Conservation (phyloP, 2,888 invertebrate species). For the Peribatodes rhomboidaria region DNA sequence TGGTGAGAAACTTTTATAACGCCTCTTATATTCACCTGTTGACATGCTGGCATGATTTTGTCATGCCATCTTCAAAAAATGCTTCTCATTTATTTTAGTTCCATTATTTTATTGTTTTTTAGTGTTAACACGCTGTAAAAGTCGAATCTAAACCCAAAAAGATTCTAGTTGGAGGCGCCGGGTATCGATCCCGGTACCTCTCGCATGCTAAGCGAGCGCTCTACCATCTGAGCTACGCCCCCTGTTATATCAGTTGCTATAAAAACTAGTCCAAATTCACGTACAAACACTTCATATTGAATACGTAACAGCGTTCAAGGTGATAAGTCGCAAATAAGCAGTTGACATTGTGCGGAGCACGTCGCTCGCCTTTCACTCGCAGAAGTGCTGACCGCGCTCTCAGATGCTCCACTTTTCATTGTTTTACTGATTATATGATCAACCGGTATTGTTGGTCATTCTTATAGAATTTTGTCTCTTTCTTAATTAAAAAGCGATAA, state of each 20-base stretch:
- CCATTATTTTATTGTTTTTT: not conserved
- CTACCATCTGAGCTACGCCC: constrained; percentile 87
- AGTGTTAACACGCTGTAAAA: not conserved
- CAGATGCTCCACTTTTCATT: constrained; percentile 23
- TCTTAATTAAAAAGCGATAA: too few relatives aligned
- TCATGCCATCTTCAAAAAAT: not conserved
- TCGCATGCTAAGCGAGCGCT: constrained; percentile 87
- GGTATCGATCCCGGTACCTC: constrained; percentile 86
- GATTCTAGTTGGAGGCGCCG: constrained; percentile 52
- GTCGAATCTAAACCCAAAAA: not conserved
- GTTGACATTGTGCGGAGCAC: not conserved
- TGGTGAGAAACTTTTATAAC: constrained; percentile 3
- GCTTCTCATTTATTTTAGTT: not conserved
- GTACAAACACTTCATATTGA: not conserved
- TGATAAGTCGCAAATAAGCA: constrained; percentile 15
- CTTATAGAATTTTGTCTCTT: too few relatives aligned
- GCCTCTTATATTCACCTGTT: too few relatives aligned
- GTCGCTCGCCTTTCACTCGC: constrained; percentile 25
- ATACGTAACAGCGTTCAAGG: constrained; percentile 15
- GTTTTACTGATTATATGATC: not conserved
- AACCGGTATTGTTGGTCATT: too few relatives aligned
- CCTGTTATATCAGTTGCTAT: constrained; percentile 50
- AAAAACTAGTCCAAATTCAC: constrained; percentile 12
- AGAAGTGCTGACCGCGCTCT: constrained; percentile 6
- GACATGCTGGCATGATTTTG: too few relatives aligned